phyloP scores from a whole-genome alignment of 2,113 vertebrate genomes.

The Peromyscus leucopus region DNA sequence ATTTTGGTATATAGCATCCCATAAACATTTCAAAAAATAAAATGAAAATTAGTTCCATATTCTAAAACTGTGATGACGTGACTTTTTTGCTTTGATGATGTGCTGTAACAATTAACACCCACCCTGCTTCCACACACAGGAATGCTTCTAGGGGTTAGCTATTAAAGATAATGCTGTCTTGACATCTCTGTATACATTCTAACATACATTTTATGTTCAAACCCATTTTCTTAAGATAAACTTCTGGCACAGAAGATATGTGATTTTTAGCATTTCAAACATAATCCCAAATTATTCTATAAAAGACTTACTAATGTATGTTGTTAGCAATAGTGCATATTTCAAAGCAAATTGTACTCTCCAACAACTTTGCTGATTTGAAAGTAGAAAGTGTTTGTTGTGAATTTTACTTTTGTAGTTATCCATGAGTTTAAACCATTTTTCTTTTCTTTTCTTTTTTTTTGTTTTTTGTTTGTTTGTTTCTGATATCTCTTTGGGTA shows the following conservation, averaged over 20 bases:
- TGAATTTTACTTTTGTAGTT: neutral
- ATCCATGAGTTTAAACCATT: neutral
- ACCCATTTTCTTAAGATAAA: conserved; percentile 14
- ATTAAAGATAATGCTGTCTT: neutral
- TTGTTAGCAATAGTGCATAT: neutral
- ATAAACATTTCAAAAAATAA: conserved; percentile 7
- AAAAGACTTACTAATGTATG: neutral
- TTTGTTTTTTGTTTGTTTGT: neutral
- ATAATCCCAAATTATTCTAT: conserved; percentile 24
- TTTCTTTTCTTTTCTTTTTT: neutral
- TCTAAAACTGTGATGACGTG: neutral
- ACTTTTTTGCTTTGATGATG: neutral
- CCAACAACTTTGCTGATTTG: neutral
- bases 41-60: neutral
- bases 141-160: neutral
- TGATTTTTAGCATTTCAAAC: conserved; percentile 11
- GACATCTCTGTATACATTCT: neutral
- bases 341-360: neutral
- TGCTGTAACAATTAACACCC: neutral
- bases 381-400: neutral
- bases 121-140: neutral
- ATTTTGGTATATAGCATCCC: neutral
- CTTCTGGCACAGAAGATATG: neutral
- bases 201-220: neutral
- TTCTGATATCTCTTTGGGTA: neutral